Percentiles rank a stretch among this genome's conserved stretches.
Evolutionary conservation across 2,797 vertebrate species (phyloP).

Genomic region (Chelonia mydas): DNA sequence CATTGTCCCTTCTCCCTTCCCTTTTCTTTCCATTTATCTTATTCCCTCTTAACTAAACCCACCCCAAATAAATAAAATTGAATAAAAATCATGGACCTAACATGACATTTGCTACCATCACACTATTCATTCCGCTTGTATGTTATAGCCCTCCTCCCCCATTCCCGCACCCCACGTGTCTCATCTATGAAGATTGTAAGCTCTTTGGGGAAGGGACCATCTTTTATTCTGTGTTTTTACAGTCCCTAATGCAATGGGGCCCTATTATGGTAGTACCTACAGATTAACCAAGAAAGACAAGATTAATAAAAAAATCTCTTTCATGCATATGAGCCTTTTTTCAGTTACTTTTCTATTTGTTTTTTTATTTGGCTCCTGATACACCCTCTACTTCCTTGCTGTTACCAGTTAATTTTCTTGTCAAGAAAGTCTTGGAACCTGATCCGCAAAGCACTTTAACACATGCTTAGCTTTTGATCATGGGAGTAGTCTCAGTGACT

Average conservation of each 20-base stretch:
- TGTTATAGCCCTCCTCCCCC: background rate
- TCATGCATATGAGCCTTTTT: background rate
- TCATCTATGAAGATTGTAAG: background rate
- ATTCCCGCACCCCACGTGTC: background rate
- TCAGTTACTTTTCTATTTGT: background rate
- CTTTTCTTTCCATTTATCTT: background rate
- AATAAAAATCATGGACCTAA: too few species aligned
- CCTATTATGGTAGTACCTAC: background rate
- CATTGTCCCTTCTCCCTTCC: background rate
- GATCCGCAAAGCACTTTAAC: background rate
- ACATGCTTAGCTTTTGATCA: background rate
- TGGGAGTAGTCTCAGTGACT: background rate
- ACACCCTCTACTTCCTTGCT: background rate
- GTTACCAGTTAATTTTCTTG: slow-evolving; percentile 32
- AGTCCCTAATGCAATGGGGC: background rate
- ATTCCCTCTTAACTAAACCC: background rate
- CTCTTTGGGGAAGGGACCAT: background rate
- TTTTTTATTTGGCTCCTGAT: background rate
- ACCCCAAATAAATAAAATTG: background rate
- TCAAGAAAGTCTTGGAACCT: background rate
- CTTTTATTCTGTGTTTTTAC: background rate
- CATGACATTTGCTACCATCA: background rate
- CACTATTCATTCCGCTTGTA: background rate
- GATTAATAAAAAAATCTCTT: background rate
- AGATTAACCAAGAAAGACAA: accelerated